Evolutionary conservation across 2,797 vertebrate species (phyloP).

Genomic region (Trachops cirrhosus): DNA sequence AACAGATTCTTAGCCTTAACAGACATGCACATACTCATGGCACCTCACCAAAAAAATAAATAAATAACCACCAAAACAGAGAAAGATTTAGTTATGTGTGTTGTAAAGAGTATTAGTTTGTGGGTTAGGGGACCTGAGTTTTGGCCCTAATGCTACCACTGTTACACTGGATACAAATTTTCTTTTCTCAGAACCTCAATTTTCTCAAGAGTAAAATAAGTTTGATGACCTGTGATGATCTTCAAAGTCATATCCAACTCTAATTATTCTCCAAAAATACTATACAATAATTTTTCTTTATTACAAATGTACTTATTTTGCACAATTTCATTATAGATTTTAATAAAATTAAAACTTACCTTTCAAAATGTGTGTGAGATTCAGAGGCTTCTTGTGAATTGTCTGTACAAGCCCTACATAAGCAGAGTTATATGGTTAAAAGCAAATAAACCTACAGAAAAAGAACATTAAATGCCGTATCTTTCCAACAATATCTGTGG

Average conservation of each 20-base stretch:
- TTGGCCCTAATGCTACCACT: not conserved
- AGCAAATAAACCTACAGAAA: slow-evolving; percentile 1
- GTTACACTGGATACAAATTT: not conserved
- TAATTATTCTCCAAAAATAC: not conserved
- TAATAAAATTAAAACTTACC: slow-evolving; percentile 57
- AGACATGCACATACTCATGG: not conserved
- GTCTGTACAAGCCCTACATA: not conserved
- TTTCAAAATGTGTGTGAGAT: slow-evolving; percentile 42
- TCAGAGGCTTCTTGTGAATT: slow-evolving; percentile 38
- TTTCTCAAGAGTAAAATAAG: slow-evolving; percentile 4
- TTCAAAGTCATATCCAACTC: not conserved
- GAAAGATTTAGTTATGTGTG: not conserved
- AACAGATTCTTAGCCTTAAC: not conserved
- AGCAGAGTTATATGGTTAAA: slow-evolving; percentile 32
- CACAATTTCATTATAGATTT: slow-evolving; percentile 11
- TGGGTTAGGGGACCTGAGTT: not conserved
- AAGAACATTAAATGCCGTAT: slow-evolving; percentile 1
- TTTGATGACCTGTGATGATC: not conserved
- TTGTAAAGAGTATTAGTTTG: not conserved
- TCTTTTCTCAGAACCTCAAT: not conserved
- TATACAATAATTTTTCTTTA: not conserved
- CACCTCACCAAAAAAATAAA: not conserved
- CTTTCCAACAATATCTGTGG: not conserved
- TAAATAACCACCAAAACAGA: not conserved
- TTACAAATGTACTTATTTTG: not conserved